phyloP scores from a whole-genome alignment of 1,140 invertebrate genomes.

The Bombyx mandarina region DNA sequence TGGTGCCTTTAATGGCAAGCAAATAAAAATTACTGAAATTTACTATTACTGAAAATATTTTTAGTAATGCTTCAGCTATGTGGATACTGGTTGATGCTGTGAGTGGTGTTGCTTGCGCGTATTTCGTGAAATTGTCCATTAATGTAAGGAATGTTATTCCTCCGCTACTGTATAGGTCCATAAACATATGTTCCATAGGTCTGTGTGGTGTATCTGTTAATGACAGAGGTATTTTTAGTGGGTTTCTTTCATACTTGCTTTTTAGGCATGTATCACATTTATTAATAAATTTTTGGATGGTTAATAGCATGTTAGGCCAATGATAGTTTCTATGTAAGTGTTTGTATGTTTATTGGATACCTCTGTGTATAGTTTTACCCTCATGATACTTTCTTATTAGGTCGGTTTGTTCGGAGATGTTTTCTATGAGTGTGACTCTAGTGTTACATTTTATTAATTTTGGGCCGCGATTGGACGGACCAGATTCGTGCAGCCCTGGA shows the following conservation, averaged over 20 bases:
- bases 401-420: not conserved
- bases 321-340: constrained; percentile 3
- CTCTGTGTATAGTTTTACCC: constrained; percentile 71
- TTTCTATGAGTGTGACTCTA: constrained; percentile 11
- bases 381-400: constrained; percentile 13
- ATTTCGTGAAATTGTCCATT: not conserved
- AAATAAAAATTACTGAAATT: not conserved
- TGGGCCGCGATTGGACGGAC: not conserved
- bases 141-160: constrained; percentile 7
- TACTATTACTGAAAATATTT: constrained; percentile 15
- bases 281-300: constrained; percentile 8
- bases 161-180: constrained; percentile 5
- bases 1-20: constrained; percentile 19
- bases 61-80: constrained; percentile 19
- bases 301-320: constrained; percentile 8
- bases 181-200: constrained; percentile 9
- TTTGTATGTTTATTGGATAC: constrained; percentile 15
- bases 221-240: constrained; percentile 4
- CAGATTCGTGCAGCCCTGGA: too few relatives aligned
- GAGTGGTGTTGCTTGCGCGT: constrained; percentile 9
- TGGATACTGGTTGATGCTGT: constrained; percentile 18
- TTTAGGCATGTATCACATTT: constrained; percentile 1
- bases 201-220: constrained; percentile 8
- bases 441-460: constrained; percentile 11
- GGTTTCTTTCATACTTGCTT: constrained; percentile 8